Evolutionary conservation across 1,140 invertebrate genomes (phyloP).

Genomic region (Musca domestica): DNA sequence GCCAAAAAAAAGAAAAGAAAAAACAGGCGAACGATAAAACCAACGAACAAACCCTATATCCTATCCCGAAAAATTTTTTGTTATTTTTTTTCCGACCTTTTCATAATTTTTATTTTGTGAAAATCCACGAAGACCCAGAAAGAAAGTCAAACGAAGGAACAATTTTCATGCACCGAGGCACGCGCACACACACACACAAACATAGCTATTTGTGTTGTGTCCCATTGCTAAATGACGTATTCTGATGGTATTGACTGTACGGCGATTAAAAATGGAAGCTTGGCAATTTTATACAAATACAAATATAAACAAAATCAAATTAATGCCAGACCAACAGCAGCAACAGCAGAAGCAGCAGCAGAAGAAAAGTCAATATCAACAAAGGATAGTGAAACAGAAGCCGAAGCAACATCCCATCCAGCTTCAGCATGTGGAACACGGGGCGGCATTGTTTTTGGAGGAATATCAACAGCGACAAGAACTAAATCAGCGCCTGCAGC

Average conservation of each 20-base stretch:
- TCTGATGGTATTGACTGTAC: background rate
- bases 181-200: too few relatives aligned
- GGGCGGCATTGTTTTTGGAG: too few relatives aligned
- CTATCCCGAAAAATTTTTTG: too few relatives aligned
- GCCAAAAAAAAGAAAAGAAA: too few relatives aligned
- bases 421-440: background rate
- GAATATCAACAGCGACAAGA: background rate
- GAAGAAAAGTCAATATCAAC: conserved; percentile 28
- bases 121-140: too few relatives aligned
- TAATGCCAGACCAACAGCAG: conserved; percentile 25
- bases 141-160: too few relatives aligned
- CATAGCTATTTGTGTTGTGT: too few relatives aligned
- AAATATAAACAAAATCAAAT: conserved; percentile 20
- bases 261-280: conserved; percentile 3
- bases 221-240: conserved; percentile 15
- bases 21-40: too few relatives aligned
- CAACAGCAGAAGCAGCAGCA: conserved; percentile 28
- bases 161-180: too few relatives aligned
- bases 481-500: background rate
- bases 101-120: too few relatives aligned
- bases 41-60: too few relatives aligned
- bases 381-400: conserved; percentile 27
- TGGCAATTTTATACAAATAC: conserved; percentile 17
- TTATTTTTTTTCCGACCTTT: too few relatives aligned
- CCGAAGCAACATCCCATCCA: conserved; percentile 22